These are phyloP conservation scores for Copsychus sechellarum DNA, from an alignment of 2,113 vertebrate species.

Conservation along the genomic window DNA sequence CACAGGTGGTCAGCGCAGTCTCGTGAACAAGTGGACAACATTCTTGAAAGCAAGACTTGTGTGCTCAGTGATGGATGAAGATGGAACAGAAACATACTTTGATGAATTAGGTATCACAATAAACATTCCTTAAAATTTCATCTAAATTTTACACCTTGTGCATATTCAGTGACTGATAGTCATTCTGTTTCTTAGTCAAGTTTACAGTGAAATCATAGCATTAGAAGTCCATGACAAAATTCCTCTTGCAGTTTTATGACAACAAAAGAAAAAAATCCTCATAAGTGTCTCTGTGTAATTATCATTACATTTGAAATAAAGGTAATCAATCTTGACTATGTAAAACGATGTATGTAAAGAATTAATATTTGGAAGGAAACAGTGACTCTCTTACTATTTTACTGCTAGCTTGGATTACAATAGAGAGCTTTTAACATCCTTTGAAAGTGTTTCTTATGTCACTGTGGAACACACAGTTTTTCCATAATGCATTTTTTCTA, in stretches of 20 bases:
- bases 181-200: not conserved
- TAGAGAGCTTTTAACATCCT: not conserved
- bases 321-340: not conserved
- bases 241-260: not conserved
- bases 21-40: constrained; percentile 98
- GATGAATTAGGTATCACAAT: constrained; percentile 89
- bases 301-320: not conserved
- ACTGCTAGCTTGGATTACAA: not conserved
- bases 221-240: not conserved
- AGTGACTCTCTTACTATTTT: not conserved
- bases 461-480: not conserved
- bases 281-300: not conserved
- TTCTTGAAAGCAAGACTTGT: constrained; percentile 95
- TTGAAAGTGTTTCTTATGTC: not conserved
- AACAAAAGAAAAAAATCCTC: not conserved
- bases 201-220: not conserved
- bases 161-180: not conserved
- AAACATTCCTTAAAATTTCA: not conserved
- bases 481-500: not conserved
- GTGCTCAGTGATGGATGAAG: constrained; percentile 93
- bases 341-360: not conserved
- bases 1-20: constrained; percentile 94
- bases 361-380: not conserved
- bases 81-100: constrained; percentile 94
- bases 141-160: not conserved